phyloP scores from a whole-genome alignment of 2,888 invertebrate genomes.

The Caenorhabditis macrosperma region DNA sequence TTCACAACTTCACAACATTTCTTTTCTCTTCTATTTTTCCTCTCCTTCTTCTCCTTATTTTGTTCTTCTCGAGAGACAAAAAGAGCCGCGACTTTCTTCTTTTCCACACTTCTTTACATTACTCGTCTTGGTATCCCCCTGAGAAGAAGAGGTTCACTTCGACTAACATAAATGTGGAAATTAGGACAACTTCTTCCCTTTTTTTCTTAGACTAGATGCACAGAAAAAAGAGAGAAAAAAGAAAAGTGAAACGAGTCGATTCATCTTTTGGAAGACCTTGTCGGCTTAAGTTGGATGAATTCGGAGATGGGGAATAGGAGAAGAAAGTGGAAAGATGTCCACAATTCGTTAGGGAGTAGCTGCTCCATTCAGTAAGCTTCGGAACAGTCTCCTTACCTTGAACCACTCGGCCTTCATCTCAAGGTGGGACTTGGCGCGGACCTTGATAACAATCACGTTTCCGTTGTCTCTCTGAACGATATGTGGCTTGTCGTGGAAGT shows the following conservation, averaged over 20 bases:
- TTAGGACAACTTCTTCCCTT: constrained; percentile 44
- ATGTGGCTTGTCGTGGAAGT: constrained; percentile 80
- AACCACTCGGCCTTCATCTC: constrained; percentile 80
- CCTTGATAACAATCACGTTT: constrained; percentile 79
- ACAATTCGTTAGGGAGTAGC: too few species aligned
- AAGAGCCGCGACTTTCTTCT: constrained; percentile 9
- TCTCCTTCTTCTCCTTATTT: not conserved
- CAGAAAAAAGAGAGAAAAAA: constrained; percentile 18
- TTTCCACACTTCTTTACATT: constrained; percentile 57
- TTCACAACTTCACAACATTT: constrained; percentile 18
- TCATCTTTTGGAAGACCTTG: constrained; percentile 27
- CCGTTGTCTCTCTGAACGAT: constrained; percentile 80
- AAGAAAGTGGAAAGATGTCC: constrained; percentile 12
- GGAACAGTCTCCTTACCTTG: constrained; percentile 68
- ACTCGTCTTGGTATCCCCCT: constrained; percentile 52
- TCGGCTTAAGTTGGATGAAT: constrained; percentile 36
- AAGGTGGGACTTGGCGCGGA: constrained; percentile 79
- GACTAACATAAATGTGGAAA: constrained; percentile 57
- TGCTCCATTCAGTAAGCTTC: not conserved
- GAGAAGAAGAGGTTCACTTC: constrained; percentile 48
- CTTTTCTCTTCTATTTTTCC: not conserved
- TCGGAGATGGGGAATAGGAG: constrained; percentile 16
- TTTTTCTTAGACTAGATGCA: constrained; percentile 5
- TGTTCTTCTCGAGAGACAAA: not conserved
- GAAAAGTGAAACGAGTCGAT: constrained; percentile 28